Conservation (phyloP, 1,140 invertebrate species). For the Reticulitermes speratus region DNA sequence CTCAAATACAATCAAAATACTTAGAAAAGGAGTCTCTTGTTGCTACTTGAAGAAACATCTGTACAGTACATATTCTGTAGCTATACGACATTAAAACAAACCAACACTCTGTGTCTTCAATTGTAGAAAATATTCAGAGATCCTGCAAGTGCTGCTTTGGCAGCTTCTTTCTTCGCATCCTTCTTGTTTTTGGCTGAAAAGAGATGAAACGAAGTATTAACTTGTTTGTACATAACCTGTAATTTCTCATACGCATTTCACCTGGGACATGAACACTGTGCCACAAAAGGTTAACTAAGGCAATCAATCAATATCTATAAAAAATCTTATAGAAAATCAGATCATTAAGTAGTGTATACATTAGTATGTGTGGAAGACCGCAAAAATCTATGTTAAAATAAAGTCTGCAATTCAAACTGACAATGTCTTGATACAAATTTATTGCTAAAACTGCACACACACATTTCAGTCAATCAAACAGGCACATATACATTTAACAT, state of each 20-base stretch:
- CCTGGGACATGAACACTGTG: background rate
- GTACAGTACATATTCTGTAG: background rate
- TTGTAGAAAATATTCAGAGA: constrained; percentile 30
- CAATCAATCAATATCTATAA: background rate
- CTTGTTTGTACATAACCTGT: background rate
- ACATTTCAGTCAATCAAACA: no score
- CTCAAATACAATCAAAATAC: background rate
- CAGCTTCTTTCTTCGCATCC: constrained; percentile 54
- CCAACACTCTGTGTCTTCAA: background rate
- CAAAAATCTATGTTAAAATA: no score
- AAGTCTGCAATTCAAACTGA: no score
- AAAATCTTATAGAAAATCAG: background rate
- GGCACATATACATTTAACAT: no score
- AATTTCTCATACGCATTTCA: background rate
- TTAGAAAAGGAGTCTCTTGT: background rate
- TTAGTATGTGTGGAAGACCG: no score
- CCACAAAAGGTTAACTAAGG: background rate
- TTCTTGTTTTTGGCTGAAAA: constrained; percentile 55
- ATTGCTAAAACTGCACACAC: no score
- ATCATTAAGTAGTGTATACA: no score
- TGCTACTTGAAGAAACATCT: background rate
- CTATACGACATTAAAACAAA: background rate
- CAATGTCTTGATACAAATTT: no score
- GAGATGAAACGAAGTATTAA: constrained; percentile 32
- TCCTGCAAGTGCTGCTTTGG: constrained; percentile 49